Evolutionary conservation across 2,888 invertebrate genomes (phyloP), one percentile per base, ranked within the genome.

Genomic region (Pseudanteris insignis): DNA sequence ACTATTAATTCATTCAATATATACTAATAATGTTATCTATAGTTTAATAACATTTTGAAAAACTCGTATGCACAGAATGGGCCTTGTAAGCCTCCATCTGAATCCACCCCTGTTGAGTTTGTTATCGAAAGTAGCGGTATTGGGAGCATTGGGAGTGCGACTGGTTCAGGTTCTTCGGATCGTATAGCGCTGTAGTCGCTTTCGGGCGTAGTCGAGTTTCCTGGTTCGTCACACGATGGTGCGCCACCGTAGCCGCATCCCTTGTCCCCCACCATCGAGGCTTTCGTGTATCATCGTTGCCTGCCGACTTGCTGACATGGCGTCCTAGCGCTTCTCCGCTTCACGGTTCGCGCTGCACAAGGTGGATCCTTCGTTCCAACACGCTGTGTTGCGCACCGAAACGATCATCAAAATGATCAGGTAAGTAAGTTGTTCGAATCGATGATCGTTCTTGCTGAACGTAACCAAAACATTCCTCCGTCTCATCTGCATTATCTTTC

Each of bases 241-340:
- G 77, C 72, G 67, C 62, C 73, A 67, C 68, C 71, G 71, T 72
- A 34, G 40, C 24, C 60, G 50, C 50, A 40, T 32, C 58, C 58
- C 54, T 28, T 40, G 46, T 36, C 47, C 44, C 57, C 57, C 51
- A 38, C 33, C 55, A 21, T 9, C n/a, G n/a, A n/a, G 18, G 30
- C 2, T 9, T 33, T 47, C 48, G 63, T 69, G 70, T 65, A 69
- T 41, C 51, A 38, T 46, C 60, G 54, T 37, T 14, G 43, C 30
- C 55, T 25, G 44, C 70, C 70, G 70, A 74, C 75, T 76, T 72
- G 77, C 78, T 77, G 78, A 78, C 78, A 78, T 78, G 78, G 78
- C 78, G 78, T 78, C 77, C 76, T 78, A 76, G 76, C 70, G 63
- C 70, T 67, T 69, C 67, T 21, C 66, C 62, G 64, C 69, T 67